phyloP scores from a whole-genome alignment of 1,140 invertebrate genomes.

The Thalassaphorura encarpata region DNA sequence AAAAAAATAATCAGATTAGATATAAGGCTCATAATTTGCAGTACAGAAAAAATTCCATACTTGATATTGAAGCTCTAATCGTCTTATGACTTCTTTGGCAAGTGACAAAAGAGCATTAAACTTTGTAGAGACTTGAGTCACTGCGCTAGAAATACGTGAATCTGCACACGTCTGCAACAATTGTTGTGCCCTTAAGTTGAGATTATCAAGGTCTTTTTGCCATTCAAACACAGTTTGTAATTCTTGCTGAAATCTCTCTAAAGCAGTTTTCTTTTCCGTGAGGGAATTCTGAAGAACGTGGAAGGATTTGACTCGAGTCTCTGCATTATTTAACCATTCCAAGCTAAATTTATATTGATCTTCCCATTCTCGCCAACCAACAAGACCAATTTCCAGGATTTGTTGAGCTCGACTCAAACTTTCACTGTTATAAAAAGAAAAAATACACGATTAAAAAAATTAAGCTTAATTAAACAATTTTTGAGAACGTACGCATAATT shows the following conservation, averaged over 20 bases:
- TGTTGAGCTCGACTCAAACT: conserved; percentile 66
- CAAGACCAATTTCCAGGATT: conserved; percentile 75
- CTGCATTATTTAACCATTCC: conserved; percentile 78
- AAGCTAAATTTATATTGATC: conserved; percentile 81
- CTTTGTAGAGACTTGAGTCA: conserved; percentile 86
- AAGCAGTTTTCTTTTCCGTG: conserved; percentile 74
- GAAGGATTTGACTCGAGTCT: conserved; percentile 74
- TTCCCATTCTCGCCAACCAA: conserved; percentile 92
- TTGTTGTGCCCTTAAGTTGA: conserved; percentile 85
- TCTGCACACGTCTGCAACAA: conserved; percentile 85
- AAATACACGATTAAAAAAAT: not conserved
- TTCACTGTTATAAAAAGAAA: conserved; percentile 50
- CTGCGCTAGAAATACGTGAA: conserved; percentile 82
- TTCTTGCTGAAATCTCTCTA: conserved; percentile 82
- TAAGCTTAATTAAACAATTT: not conserved
- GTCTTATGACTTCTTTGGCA: conserved; percentile 85
- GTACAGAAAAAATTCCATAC: too few relatives aligned
- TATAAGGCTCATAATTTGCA: conserved; percentile 6
- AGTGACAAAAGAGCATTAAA: conserved; percentile 83
- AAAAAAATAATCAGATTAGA: conserved; percentile 35
- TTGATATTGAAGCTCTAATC: conserved; percentile 80
- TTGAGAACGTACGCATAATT: conserved; percentile 19
- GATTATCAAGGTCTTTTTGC: conserved; percentile 65
- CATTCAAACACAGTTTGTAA: conserved; percentile 85
- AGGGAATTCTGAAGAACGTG: conserved; percentile 80